Base-by-base conservation (phyloP, 2,113 vertebrate genomes). In the Pelusios castaneus region DNA sequence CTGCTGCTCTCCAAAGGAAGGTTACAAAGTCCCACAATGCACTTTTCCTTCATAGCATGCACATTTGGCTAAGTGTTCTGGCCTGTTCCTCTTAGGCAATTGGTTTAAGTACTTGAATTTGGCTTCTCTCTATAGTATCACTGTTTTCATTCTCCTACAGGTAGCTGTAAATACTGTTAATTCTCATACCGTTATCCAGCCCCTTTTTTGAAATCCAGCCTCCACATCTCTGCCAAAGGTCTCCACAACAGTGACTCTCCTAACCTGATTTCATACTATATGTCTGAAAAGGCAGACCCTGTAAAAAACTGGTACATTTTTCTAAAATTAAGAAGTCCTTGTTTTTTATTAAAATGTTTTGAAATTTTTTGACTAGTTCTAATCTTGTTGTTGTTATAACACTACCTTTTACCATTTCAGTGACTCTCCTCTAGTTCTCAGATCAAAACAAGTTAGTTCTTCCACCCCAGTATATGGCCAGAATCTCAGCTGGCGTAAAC, bases 361-460 rank as follows among this genome's bases (percentile, higher is more conserved):
- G 43, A 76, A 87, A 87, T 81, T 88, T 51, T 92, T 56, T 60
- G 60, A 60, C n/a, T 87, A 78, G 11, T 85, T 95, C 75, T 91
- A 47, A 17, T 38, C 19, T 31, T 4, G 6, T 82, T 86, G 92
- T 92, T 29, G 75, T 3, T 82, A 38, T 70, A 38, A 70, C 38
- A 70, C 63, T 70, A 22, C 63, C 9, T n/a, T 38, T 21, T 38
- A 22, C 8, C 63, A 67, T n/a, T 67, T 67, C 34, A n/a, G 63
- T 67, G 63, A n/a, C 34, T 67, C 16, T n/a, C 63, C 63, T 19
- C 63, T 67, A 19, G 63, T n/a, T n/a, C 63, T 67, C 63, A 67
- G n/a, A 67, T n/a, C 34, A 38, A 38, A 70, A 17, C 19, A 38
- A 70, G 63, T 38, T 38, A 38, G 34, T n/a, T 70, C 29, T 5